Evolutionary conservation across 2,797 vertebrate genomes (phyloP).

Genomic region (Sebastes glaucus): DNA sequence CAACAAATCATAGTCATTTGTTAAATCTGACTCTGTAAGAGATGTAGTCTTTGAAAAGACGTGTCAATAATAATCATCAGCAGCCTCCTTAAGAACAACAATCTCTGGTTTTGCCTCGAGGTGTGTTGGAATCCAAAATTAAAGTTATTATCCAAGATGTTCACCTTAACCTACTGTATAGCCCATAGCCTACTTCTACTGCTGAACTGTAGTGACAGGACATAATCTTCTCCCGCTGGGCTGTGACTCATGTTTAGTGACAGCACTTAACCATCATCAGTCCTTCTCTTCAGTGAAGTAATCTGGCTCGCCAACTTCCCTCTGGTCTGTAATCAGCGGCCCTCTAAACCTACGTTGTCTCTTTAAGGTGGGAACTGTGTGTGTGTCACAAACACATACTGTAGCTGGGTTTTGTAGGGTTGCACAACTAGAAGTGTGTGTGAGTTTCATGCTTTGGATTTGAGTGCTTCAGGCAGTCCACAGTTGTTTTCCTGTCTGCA

Average conservation of each 20-base stretch:
- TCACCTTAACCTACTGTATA: not conserved
- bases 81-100: not conserved
- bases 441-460: not conserved
- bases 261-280: not conserved
- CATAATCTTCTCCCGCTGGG: not conserved
- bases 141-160: not conserved
- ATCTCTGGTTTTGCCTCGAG: not conserved
- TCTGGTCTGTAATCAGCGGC: slow-evolving; percentile 4
- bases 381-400: not conserved
- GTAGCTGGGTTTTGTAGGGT: not conserved
- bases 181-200: not conserved
- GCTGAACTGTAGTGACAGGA: not conserved
- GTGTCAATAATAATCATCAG: not conserved
- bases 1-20: not conserved
- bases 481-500: not conserved
- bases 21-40: not conserved
- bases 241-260: not conserved
- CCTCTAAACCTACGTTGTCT: not conserved
- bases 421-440: not conserved
- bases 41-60: not conserved
- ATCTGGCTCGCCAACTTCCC: not conserved
- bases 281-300: not conserved
- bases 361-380: not conserved
- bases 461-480: not conserved
- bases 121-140: not conserved